Conservation (phyloP, 2,888 invertebrate species). For the Polydrusus tereticollis region DNA sequence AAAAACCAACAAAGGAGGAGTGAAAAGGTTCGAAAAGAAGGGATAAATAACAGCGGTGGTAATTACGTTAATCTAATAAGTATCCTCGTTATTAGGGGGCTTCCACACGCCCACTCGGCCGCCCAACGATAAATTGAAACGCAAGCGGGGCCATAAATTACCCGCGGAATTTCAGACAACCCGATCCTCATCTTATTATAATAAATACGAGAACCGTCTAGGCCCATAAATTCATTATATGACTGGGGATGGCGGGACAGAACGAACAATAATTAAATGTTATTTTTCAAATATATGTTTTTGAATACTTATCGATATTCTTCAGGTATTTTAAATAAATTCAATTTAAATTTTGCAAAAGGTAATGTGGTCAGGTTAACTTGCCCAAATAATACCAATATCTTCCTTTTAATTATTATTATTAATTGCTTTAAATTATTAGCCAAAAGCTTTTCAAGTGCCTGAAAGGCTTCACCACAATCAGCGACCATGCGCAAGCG, state of each 20-base stretch:
- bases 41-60: conserved; percentile 53
- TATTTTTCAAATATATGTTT: no score
- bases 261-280: no score
- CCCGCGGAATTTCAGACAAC: conserved; percentile 65
- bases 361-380: no score
- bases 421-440: no score
- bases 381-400: no score
- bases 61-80: conserved; percentile 66
- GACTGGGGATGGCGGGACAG: background rate
- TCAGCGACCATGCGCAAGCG: no score
- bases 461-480: no score
- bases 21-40: conserved; percentile 21
- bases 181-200: conserved; percentile 64
- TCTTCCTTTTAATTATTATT: no score
- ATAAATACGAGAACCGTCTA: conserved; percentile 61
- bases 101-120: conserved; percentile 64
- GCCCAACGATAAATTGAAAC: conserved; percentile 64
- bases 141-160: conserved; percentile 66
- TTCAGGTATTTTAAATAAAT: no score
- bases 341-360: no score
- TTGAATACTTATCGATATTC: no score
- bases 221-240: conserved; percentile 46
- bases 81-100: conserved; percentile 63
- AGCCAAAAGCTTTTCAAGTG: no score
- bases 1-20: conserved; percentile 45